Base-by-base conservation (phyloP, 2,888 invertebrate species). In the Zaprionus bogoriensis region DNA sequence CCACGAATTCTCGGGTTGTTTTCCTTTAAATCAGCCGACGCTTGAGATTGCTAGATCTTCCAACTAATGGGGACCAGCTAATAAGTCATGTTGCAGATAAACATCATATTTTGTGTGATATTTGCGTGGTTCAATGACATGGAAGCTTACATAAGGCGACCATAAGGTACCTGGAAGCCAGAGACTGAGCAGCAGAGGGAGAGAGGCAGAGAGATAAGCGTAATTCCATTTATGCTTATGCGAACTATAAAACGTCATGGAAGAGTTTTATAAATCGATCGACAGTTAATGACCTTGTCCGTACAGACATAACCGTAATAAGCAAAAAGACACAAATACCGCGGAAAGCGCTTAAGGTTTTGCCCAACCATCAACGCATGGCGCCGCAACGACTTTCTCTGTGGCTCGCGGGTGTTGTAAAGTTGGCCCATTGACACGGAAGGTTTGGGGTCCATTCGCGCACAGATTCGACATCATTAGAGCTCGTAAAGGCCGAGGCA, bases 401-500 rank as follows among this genome's bases (percentile, higher is more conserved):
- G 64, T 75, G 45, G 69, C 80, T 63, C 36, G 67, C 57, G 82
- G 80, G 79, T 75, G 77, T 51, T 60, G 54, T 52, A 67, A 71
- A 65, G 63, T 58, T 79, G 75, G 73, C 78, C 78, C 77, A 78
- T 77, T 75, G 77, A 79, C 80, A 77, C 72, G 59, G 64, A 68
- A 72, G 67, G 59, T 55, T 71, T 55, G 51, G 57, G 53, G 64
- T 52, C 23, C 19, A n/a, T n/a, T n/a, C n/a, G n/a, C n/a, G n/a
- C n/a, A 17, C 7, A 78, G 63, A 69, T 74, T 76, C 73, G 75
- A 58, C 79, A 81, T 81, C 79, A 70, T 80, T 79, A 80, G 32
- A 50, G 63, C 48, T 54, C 54, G 59, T 65, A 71, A 78, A 75
- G 51, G 51, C 30, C 60, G 39, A 44, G 51, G 9, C 30, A 30